Conservation (phyloP, 1,140 invertebrate species). For the Drosophila pseudoananassae region DNA sequence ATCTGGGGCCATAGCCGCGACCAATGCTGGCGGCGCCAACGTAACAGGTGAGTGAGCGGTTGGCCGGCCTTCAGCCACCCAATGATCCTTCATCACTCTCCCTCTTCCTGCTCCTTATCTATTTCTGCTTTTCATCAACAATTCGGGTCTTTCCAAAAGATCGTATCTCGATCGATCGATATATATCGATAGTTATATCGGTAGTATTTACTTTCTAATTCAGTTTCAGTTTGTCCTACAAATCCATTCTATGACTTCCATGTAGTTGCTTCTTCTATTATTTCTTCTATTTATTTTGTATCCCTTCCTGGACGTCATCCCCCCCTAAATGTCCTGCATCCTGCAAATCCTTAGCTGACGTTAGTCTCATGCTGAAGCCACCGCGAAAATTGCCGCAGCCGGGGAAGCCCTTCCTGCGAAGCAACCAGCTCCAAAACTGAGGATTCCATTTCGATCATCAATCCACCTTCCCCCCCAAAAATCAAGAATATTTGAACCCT, state of each 20-base stretch:
- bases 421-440: constrained; percentile 4
- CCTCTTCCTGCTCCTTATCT: not conserved
- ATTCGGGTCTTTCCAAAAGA: too few relatives aligned
- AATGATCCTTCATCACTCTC: not conserved
- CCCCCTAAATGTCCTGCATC: not conserved
- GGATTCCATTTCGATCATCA: not conserved
- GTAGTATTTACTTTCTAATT: not conserved
- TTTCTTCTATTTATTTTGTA: not conserved
- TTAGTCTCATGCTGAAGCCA: constrained; percentile 2
- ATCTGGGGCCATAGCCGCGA: constrained; percentile 56
- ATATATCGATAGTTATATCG: not conserved
- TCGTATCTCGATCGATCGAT: not conserved
- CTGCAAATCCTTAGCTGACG: constrained; percentile 18
- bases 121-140: not conserved
- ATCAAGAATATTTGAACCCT: too few relatives aligned
- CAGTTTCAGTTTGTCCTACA: not conserved
- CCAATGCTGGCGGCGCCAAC: constrained; percentile 65
- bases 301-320: not conserved
- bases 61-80: constrained; percentile 15
- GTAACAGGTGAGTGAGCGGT: constrained; percentile 75
- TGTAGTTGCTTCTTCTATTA: not conserved
- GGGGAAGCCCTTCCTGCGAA: constrained; percentile 7
- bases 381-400: constrained; percentile 2
- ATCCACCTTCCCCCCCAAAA: not conserved
- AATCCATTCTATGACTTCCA: not conserved